These are phyloP conservation scores for Hydractinia echinata DNA, from an alignment of 30 jellyfish, hydroid and myxozoan species.

Conservation along the genomic window DNA sequence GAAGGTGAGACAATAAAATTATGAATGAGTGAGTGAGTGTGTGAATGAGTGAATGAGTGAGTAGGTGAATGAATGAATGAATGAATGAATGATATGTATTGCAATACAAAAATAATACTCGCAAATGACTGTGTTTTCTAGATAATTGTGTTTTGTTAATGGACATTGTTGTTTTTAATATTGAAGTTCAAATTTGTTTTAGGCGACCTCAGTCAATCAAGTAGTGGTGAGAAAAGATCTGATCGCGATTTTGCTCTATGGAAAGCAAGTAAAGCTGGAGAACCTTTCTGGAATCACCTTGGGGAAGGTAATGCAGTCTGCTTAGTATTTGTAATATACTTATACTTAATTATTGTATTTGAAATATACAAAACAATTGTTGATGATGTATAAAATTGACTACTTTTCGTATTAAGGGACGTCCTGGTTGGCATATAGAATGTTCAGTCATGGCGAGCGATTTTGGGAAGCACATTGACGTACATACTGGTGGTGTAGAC, in stretches of 20 bases:
- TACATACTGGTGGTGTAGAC: constrained; percentile 98
- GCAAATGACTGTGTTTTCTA: not conserved
- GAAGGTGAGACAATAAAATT: constrained; percentile 55
- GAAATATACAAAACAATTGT: too few relatives aligned
- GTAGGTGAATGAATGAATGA: too few relatives aligned
- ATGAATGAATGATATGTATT: not conserved
- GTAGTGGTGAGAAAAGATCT: constrained; percentile 72
- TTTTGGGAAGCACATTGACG: constrained; percentile 77
- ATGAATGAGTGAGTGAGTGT: not conserved
- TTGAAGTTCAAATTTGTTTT: not conserved
- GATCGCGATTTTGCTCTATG: constrained; percentile 96
- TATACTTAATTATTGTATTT: too few relatives aligned
- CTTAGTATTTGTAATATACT: too few relatives aligned
- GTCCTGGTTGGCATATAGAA: constrained; percentile 99
- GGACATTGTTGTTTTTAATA: not conserved
- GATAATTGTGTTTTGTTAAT: not conserved
- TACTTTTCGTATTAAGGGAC: constrained; percentile 49
- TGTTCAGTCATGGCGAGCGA: constrained; percentile 98
- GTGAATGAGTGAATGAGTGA: not conserved
- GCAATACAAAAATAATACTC: not conserved
- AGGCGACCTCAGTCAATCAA: constrained; percentile 82
- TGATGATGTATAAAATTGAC: too few relatives aligned
- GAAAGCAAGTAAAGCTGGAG: constrained; percentile 99
- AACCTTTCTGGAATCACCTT: constrained; percentile 96
- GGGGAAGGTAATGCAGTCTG: constrained; percentile 84